Percentiles rank a stretch among this genome's conserved stretches.
phyloP scores from a whole-genome alignment of 2,888 invertebrate species.

The Mesorhabditis sp. region DNA sequence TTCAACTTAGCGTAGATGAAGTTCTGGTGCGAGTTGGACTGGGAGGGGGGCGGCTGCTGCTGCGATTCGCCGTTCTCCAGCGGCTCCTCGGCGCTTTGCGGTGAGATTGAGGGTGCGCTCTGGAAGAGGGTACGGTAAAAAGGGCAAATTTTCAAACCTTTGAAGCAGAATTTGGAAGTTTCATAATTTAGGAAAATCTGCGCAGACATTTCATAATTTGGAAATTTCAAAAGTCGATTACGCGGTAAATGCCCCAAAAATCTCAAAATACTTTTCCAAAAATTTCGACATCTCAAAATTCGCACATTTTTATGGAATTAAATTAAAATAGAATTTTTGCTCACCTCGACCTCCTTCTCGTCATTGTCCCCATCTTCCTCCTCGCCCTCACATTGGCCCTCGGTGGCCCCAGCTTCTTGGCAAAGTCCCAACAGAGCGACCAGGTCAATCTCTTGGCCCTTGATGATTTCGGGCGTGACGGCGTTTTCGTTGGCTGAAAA shows the following conservation, averaged over 20 bases:
- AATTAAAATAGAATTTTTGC: not conserved
- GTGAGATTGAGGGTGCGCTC: not conserved
- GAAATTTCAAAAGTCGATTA: not conserved
- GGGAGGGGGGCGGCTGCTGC: not conserved
- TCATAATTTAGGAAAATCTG: too few species aligned
- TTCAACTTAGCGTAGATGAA: not conserved
- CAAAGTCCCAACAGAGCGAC: constrained; percentile 5
- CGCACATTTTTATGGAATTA: too few species aligned
- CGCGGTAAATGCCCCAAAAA: too few species aligned
- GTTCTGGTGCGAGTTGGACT: not conserved
- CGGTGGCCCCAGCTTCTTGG: not conserved
- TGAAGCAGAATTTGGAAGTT: too few species aligned
- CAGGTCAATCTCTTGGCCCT: not conserved
- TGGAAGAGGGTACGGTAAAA: not conserved
- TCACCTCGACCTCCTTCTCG: not conserved
- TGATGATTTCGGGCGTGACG: not conserved
- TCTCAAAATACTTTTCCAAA: too few species aligned
- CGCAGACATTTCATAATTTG: not conserved
- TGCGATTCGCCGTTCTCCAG: not conserved
- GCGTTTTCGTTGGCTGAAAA: not conserved
- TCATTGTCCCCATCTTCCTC: not conserved
- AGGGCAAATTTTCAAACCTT: too few species aligned
- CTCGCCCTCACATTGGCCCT: not conserved
- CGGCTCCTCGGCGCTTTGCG: not conserved
- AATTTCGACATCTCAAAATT: too few species aligned